A percentile compares a stretch with the other conserved stretches of the same genome.
These are phyloP conservation scores for Phymastichus coffea DNA, from an alignment of 1,140 invertebrate genomes.

Conservation along the genomic window DNA sequence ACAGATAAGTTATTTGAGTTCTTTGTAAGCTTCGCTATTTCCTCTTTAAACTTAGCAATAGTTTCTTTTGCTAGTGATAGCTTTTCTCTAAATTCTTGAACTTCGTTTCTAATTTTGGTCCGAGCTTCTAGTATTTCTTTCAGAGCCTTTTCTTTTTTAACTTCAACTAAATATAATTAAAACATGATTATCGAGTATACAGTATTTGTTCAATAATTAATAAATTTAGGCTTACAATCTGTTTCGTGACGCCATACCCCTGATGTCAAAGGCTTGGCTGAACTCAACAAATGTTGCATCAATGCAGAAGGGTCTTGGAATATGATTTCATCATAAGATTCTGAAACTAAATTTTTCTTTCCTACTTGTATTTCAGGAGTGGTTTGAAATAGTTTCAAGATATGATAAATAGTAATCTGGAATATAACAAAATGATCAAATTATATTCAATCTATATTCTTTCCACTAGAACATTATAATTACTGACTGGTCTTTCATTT, in stretches of 20 bases:
- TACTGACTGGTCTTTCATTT: slow-evolving; percentile 89
- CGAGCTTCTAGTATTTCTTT: slow-evolving; percentile 79
- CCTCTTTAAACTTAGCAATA: slow-evolving; percentile 85
- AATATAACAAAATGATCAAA: slow-evolving; percentile 43
- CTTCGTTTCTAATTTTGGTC: slow-evolving; percentile 81
- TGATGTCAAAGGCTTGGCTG: slow-evolving; percentile 72
- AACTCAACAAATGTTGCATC: slow-evolving; percentile 87
- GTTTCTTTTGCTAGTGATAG: slow-evolving; percentile 87
- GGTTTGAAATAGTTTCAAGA: slow-evolving; percentile 92
- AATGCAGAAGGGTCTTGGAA: slow-evolving; percentile 94
- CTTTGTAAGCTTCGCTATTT: slow-evolving; percentile 70
- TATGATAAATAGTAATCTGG: slow-evolving; percentile 93
- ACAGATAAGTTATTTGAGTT: slow-evolving; percentile 24
- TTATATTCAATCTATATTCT: too few relatives aligned
- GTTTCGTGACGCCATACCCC: slow-evolving; percentile 83
- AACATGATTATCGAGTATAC: too few relatives aligned
- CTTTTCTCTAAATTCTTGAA: slow-evolving; percentile 83
- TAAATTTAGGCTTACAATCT: slow-evolving; percentile 80
- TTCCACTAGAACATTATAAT: too few relatives aligned
- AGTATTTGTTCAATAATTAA: too few relatives aligned
- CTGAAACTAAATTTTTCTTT: slow-evolving; percentile 84
- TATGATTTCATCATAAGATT: slow-evolving; percentile 96
- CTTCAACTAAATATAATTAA: slow-evolving; percentile 75
- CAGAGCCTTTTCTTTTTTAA: slow-evolving; percentile 81
- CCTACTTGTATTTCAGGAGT: slow-evolving; percentile 66